Percentiles rank a stretch among this genome's conserved stretches.
Evolutionary conservation across 2,113 vertebrate genomes (phyloP).

Genomic region (Odocoileus virginianus): DNA sequence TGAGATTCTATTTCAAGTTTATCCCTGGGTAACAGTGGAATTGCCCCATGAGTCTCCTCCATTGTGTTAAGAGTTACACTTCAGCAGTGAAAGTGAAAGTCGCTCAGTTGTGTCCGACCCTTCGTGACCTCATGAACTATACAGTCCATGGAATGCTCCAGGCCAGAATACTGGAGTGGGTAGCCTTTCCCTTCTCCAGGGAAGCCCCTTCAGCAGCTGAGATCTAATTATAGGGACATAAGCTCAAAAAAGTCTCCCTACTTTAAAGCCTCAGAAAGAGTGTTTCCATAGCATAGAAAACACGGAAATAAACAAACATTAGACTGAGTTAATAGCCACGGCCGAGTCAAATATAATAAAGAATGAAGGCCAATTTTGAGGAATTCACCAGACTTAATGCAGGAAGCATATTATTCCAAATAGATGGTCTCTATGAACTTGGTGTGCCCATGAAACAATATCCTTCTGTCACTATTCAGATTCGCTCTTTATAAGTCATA

Average conservation of each 20-base stretch:
- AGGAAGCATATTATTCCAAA: not conserved
- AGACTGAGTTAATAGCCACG: not conserved
- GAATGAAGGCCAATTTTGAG: not conserved
- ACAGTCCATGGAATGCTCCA: not conserved
- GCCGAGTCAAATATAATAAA: not conserved
- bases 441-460: not conserved
- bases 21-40: not conserved
- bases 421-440: not conserved
- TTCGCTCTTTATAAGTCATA: not conserved
- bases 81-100: not conserved
- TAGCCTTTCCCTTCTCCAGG: not conserved
- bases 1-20: not conserved
- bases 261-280: not conserved
- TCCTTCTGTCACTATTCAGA: not conserved
- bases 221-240: not conserved
- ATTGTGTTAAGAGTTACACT: not conserved
- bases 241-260: not conserved
- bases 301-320: not conserved
- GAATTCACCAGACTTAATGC: not conserved
- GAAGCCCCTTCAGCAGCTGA: not conserved
- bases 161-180: not conserved
- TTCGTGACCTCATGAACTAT: not conserved
- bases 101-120: fast-evolving
- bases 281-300: not conserved
- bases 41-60: not conserved